Evolutionary conservation across 2,888 invertebrate species (phyloP), one percentile per base, ranked within the genome.

Genomic region (Hydraecia micacea): DNA sequence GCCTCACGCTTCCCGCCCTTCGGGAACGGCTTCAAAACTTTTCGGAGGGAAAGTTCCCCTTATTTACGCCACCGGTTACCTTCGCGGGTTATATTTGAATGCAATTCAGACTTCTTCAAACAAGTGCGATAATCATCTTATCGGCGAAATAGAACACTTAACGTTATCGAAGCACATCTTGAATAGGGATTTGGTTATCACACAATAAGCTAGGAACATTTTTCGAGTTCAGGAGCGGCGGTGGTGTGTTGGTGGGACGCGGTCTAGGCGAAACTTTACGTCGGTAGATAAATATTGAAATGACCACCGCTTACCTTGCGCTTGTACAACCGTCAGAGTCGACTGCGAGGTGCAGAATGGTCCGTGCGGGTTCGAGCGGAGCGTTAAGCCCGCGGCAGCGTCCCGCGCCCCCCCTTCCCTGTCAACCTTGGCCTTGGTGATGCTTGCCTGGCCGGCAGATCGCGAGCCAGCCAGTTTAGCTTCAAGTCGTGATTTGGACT

Each of bases 271-370:
- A 89, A 87, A 85, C 88, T 84, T 88, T 89, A 83, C 88, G 91
- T 90, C 91, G 92, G 91, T 91, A 92, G 89, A 93, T 90, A 90
- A 91, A 87, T 90, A 91, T 92, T 89, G 90, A 92, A 94, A 91
- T 91, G 92, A 93, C 94, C 95, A 95, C 95, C 93, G 96, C 97
- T 97, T 97, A 97, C 97, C 97, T 97, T 96, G 93, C 95, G 94
- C 96, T 96, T 94, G 96, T 92, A 97, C 97, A 96, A 97, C 97
- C 96, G 96, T 96, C 93, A 95, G 94, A 96, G 96, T 95, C 96
- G 96, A 96, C 97, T 97, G 96, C 97, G 95, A 96, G 96, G 96
- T 96, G 97, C 95, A 96, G 97, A 97, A 97, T 97, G 97, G 94
- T 94, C 93, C 92, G 93, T 92, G 94, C 93, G 95, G 95, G 95